Base-by-base conservation (phyloP, 2,113 vertebrate species). In the Procapra przewalskii region DNA sequence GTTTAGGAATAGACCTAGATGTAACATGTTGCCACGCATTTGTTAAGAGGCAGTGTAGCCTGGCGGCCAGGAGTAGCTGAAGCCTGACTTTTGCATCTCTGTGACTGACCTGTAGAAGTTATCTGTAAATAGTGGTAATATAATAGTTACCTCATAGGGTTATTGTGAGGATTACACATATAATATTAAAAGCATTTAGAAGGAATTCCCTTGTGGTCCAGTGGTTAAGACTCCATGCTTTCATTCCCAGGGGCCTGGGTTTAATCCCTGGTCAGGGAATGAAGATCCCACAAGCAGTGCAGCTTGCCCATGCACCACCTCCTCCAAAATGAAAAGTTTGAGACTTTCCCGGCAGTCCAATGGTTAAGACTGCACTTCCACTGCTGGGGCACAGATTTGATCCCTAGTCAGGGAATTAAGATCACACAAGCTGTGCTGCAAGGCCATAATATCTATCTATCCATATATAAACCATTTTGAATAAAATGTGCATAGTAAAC, bases 171-270 rank as follows among this genome's bases (percentile, higher is more conserved):
- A 67, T 91, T 93, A 40, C 55, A 54, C 15, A n/a, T 25, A 23
- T 21, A 67, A 83, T 40, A 59, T 79, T 90, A 90, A 86, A 91
- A 60, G 9, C 33, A 92, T 94, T 90, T 97, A 90, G 64, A 85
- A 50, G 79, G 48, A 81, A 81, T 81, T 52, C 31, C 31, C 79
- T 52, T 31, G 48, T 52, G 29, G 31, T 81, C 16, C 79, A 81
- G 29, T 52, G 77, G 45, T 50, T 80, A 50, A 80, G 77, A 80
- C 45, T 80, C 15, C 45, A 31, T 80, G 29, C 45, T 33, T 50
- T 80, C 77, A 33, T 31, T 80, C 45, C 9, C 15, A 10, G 31
- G 45, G 77, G 31, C 29, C 29, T 31, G 45, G 9, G 27, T 80
- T 80, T 19, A 10, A 11, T 12, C 16, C 77, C 77, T 80, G 45